Conservation (phyloP, 1,140 invertebrate genomes). For the Babylonia areolata region DNA sequence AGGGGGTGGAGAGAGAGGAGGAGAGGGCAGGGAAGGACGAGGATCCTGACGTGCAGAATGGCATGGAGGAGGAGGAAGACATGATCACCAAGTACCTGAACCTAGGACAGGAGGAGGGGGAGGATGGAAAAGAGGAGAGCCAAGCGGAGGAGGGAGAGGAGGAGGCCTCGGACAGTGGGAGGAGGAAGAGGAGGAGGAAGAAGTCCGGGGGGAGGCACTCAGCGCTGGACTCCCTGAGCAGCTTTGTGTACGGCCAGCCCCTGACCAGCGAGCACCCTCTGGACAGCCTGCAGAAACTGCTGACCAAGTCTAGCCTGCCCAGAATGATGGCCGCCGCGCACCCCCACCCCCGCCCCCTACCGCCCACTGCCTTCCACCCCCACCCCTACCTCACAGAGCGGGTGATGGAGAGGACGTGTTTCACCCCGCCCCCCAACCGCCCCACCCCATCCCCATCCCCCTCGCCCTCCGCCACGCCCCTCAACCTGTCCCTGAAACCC, state of each 20-base stretch:
- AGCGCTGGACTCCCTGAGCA: constrained; percentile 70
- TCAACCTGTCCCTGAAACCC: constrained; percentile 65
- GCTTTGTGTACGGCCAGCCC: constrained; percentile 71
- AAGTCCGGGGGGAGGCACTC: constrained; percentile 43
- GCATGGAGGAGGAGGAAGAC: constrained; percentile 33
- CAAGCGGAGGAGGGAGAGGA: constrained; percentile 37
- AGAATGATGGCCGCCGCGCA: constrained; percentile 42
- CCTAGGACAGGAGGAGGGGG: constrained; percentile 51
- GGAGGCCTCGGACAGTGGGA: constrained; percentile 53
- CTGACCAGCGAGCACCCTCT: constrained; percentile 79
- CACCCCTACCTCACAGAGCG: constrained; percentile 23
- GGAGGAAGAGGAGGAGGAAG: constrained; percentile 35
- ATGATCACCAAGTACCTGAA: constrained; percentile 61
- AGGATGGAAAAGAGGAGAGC: background rate
- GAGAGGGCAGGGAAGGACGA: background rate
- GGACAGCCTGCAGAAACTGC: constrained; percentile 94
- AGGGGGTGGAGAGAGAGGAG: background rate
- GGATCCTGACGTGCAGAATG: background rate
- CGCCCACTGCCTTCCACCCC: constrained; percentile 28
- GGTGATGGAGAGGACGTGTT: constrained; percentile 27
- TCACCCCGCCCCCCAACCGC: constrained; percentile 39
- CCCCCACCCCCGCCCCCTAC: constrained; percentile 19
- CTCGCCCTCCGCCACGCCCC: constrained; percentile 49
- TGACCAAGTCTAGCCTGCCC: constrained; percentile 92
- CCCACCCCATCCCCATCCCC: constrained; percentile 43